These are phyloP conservation scores for Neotoxoptera formosana DNA, from an alignment of 1,140 invertebrate genomes.

Conservation along the genomic window DNA sequence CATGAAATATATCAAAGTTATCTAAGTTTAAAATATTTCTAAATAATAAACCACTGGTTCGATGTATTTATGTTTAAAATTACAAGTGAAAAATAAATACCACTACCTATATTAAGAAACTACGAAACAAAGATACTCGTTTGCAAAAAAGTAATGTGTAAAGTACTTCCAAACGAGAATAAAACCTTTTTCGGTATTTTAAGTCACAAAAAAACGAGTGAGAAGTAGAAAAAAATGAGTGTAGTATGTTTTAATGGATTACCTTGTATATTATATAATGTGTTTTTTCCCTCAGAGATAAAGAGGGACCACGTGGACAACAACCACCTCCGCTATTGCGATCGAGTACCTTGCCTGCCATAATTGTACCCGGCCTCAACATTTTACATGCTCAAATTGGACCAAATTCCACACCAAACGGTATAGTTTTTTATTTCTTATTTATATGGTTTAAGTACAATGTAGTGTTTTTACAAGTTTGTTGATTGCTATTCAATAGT, in stretches of 20 bases:
- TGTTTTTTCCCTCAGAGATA: slow-evolving; percentile 46
- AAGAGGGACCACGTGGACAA: slow-evolving; percentile 62
- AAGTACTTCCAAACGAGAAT: not conserved
- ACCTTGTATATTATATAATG: slow-evolving; percentile 22
- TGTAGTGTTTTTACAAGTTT: not conserved
- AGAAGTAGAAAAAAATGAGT: not conserved
- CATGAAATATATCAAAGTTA: not conserved
- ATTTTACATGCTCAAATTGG: slow-evolving; percentile 81
- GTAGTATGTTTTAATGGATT: not conserved
- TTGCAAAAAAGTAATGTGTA: not conserved
- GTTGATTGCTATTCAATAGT: not conserved
- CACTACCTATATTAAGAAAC: not conserved
- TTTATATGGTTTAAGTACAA: too few relatives aligned
- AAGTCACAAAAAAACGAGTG: not conserved
- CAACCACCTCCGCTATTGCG: slow-evolving; percentile 77
- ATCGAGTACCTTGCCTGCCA: slow-evolving; percentile 85
- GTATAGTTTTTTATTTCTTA: not conserved
- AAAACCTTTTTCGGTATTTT: not conserved
- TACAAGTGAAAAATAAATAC: not conserved
- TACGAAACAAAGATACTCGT: not conserved
- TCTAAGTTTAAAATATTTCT: not conserved
- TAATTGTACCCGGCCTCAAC: slow-evolving; percentile 85
- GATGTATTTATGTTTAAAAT: not conserved
- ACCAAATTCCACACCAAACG: slow-evolving; percentile 60
- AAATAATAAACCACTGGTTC: not conserved